phyloP scores from a whole-genome alignment of 2,797 vertebrate species.

The Rhinella marina region DNA sequence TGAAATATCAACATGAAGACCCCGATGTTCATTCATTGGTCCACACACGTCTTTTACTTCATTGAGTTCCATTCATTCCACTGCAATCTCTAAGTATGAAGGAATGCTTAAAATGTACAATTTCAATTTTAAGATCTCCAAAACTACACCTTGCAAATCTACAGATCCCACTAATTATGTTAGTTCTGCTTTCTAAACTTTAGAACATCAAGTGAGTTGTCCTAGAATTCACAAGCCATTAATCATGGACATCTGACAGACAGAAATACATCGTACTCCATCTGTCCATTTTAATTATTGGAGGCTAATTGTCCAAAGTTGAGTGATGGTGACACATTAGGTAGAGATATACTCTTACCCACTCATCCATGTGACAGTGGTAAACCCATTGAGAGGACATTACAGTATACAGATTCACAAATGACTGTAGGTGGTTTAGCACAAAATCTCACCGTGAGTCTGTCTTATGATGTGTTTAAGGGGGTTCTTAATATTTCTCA shows the following conservation, averaged over 20 bases:
- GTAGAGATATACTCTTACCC: slow-evolving; percentile 4
- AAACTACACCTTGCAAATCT: slow-evolving; percentile 86
- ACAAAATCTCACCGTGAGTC: not conserved
- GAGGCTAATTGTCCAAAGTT: slow-evolving; percentile 30
- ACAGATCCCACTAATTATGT: slow-evolving; percentile 85
- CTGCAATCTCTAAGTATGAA: slow-evolving; percentile 71
- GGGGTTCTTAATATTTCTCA: not conserved
- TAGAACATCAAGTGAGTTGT: slow-evolving; percentile 76
- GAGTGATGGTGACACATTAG: slow-evolving; percentile 46
- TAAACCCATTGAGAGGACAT: not conserved
- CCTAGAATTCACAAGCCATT: slow-evolving; percentile 75
- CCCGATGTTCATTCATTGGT: slow-evolving; percentile 78
- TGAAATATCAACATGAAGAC: slow-evolving; percentile 81
- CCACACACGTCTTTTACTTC: slow-evolving; percentile 79
- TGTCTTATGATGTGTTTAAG: not conserved
- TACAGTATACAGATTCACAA: not conserved
- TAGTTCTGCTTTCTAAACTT: slow-evolving; percentile 82
- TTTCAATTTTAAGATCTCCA: slow-evolving; percentile 74
- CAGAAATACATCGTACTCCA: slow-evolving; percentile 21
- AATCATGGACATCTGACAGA: slow-evolving; percentile 74
- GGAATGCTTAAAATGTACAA: slow-evolving; percentile 71
- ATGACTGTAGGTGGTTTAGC: not conserved
- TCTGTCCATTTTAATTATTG: slow-evolving; percentile 34
- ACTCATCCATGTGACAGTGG: slow-evolving; percentile 18
- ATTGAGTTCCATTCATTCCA: slow-evolving; percentile 72